phyloP scores from a whole-genome alignment of 1,140 invertebrate species.

The Amphibalanus amphitrite region DNA sequence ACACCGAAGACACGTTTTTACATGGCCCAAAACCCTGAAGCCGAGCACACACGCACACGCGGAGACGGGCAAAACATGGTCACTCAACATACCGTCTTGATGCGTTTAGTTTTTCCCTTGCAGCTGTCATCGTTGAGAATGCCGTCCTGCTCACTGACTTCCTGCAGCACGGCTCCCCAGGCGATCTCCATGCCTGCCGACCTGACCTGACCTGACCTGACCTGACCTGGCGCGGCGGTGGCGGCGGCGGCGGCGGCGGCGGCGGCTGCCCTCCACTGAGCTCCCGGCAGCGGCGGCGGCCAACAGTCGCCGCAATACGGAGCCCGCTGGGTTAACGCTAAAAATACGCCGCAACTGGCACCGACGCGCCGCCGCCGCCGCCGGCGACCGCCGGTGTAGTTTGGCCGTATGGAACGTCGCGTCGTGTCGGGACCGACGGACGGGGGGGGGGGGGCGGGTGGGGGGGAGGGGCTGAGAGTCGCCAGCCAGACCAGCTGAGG shows the following conservation, averaged over 20 bases:
- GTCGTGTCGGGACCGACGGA: too few relatives aligned
- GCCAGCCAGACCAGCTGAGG: too few relatives aligned
- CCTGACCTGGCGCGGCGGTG: too few relatives aligned
- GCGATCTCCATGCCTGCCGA: not conserved
- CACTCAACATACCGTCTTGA: not conserved
- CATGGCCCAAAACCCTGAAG: too few relatives aligned
- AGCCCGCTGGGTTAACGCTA: not conserved
- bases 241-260: too few relatives aligned
- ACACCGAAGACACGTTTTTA: too few relatives aligned
- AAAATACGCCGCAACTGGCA: not conserved
- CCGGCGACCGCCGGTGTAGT: not conserved
- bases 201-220: not conserved
- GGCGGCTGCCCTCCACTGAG: not conserved
- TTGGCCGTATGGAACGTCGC: not conserved
- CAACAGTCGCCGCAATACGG: not conserved
- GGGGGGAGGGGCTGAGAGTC: too few relatives aligned
- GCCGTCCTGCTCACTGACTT: slow-evolving; percentile 2
- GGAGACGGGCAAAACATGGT: not conserved
- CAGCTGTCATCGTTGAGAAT: not conserved
- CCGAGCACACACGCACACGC: too few relatives aligned
- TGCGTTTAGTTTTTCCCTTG: not conserved
- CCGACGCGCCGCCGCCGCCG: not conserved
- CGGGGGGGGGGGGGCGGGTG: too few relatives aligned
- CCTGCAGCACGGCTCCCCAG: slow-evolving; percentile 1
- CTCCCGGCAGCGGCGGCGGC: too few relatives aligned